Evolutionary conservation across 2,888 invertebrate species (phyloP), one percentile per base, ranked within the genome.

Genomic region (Drosophila kokeensis): DNA sequence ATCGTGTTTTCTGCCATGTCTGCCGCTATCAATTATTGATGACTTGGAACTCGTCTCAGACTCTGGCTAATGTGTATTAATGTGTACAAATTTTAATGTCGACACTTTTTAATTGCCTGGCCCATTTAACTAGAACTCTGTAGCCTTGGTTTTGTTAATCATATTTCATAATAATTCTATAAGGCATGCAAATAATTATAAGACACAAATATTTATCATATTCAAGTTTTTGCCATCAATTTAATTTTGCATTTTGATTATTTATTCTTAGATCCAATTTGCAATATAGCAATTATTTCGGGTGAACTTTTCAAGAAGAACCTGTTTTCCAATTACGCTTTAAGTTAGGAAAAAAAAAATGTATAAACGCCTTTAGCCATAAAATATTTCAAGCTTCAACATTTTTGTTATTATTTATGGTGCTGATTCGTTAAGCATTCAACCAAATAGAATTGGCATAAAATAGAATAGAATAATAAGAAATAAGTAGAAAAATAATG

Each of bases 1-100:
- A 84, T 85, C 81, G 87, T 90, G 90, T 90, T 84, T 90, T 49
- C 58, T 59, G 52, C 70, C 90, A 89, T 84, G 84, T 83, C 67
- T 60, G 81, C 50, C 52, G 48, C 52, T 13, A 45, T 21, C 64
- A 60, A 65, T 65, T 54, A 8, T n/a, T 42, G 67, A 81, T 77
- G 77, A 66, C 69, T 72, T 72, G 55, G 45, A 65, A 40, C 34
- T 29, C 18, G 34, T 21, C 67, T 60, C 24, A 27, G 45, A 29
- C 54, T 45, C 55, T 45, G 29, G 30, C 18, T 30, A 29, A 42
- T 13, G 50, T 45, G 55, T 54, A 49, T 58, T 18, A 53, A 58
- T 58, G 62, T 63, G 30, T 15, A 42, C 52, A 65, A 63, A 61
- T 60, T 55, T 57, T 54, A 34, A 32, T 24, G 30, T 24, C 54